Base-by-base conservation (phyloP, 1,140 invertebrate species). In the Berghia stephanieae region DNA sequence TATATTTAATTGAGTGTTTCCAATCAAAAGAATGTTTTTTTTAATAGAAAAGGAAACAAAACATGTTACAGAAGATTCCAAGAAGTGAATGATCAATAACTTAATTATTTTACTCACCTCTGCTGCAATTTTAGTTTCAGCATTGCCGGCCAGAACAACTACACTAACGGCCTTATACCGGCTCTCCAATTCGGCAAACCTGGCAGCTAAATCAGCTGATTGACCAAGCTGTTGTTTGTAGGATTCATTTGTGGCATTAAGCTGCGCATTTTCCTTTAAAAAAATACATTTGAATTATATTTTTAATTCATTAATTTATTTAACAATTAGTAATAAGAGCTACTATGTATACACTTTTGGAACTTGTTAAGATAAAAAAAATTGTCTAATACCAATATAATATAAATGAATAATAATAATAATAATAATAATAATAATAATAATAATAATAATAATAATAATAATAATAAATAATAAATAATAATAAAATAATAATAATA, bases 181-280 rank as follows among this genome's bases (percentile, higher is more conserved):
- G 57, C 68, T 80, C 69, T 82, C 79, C 40, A 87, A 78, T 1
- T 70, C 72, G 1, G 81, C 63, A 73, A 83, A 86, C 42, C 82
- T 79, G n/a, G 79, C 76, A 27, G 79, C 44, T 21, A 84, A 44
- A 27, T 55, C 70, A 8, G 71, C 79, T 44, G 67, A 43, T 2
- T 85, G 80, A 49, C 75, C 72, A 0, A 79, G 36, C 71, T 84
- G 79, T 18, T 31, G 36, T 72, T 77, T 80, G 68, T 85, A 43
- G 24, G 71, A 49, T 2, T 82, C 78, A 72, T 86, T 83, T 69
- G 82, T 83, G 8, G 75, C 80, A 67, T 83, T 68, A 75, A 76
- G 82, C 67, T 83, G 79, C 40, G 77, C 78, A 16, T 24, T 31
- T 46, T 80, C 81, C 84, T 86, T 46, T 34, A 82, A 67, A 36